Conservation (phyloP, 2,888 invertebrate species). For the Apodemia duryi region DNA sequence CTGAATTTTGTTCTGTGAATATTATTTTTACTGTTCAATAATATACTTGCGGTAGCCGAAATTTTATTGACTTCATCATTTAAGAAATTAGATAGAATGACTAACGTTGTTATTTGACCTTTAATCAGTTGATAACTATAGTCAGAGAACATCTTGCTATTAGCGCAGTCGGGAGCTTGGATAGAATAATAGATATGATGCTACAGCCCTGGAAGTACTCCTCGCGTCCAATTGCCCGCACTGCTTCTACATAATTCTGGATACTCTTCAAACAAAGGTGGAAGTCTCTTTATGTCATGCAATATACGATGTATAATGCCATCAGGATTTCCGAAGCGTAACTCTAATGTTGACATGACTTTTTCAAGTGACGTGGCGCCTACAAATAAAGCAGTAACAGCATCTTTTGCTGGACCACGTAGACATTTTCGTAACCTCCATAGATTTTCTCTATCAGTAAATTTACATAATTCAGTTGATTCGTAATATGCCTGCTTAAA, state of each 20-base stretch:
- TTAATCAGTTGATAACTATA: slow-evolving; percentile 31
- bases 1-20: background rate
- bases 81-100: slow-evolving; percentile 32
- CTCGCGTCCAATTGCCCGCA: slow-evolving; percentile 25
- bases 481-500: slow-evolving; percentile 34
- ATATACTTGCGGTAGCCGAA: background rate
- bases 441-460: slow-evolving; percentile 20
- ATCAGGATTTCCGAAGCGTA: slow-evolving; percentile 34
- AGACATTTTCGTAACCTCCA: slow-evolving; percentile 34
- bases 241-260: slow-evolving; percentile 29
- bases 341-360: slow-evolving; percentile 21
- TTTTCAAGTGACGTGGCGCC: background rate
- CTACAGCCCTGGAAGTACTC: slow-evolving; percentile 26
- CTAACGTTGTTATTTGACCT: slow-evolving; percentile 25
- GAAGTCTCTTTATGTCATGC: slow-evolving; percentile 30
- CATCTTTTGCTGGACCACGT: slow-evolving; percentile 31
- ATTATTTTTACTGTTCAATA: background rate
- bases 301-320: slow-evolving; percentile 28
- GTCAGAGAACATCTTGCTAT: slow-evolving; percentile 34
- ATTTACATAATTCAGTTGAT: slow-evolving; percentile 31
- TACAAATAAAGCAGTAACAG: slow-evolving; percentile 24
- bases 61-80: slow-evolving; percentile 29
- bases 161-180: slow-evolving; percentile 30
- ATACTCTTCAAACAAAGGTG: slow-evolving; percentile 27
- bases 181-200: slow-evolving; percentile 24